Conservation (phyloP, 2,113 vertebrate species). For the Otocyon megalotis region DNA sequence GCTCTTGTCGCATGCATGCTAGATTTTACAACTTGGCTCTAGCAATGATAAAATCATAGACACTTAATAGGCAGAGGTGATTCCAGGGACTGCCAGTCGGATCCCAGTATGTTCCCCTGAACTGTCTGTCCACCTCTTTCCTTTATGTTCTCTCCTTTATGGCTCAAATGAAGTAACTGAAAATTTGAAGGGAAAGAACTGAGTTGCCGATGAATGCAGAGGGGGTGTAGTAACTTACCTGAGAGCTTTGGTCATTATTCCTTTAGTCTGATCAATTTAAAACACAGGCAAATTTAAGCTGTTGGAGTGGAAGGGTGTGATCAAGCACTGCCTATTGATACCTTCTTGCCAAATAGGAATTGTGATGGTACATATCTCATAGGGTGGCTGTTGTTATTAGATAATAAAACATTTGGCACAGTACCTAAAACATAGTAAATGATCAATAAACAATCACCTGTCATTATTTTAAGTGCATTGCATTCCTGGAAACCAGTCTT, state of each 20-base stretch:
- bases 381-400: neutral
- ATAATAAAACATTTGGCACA: neutral
- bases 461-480: neutral
- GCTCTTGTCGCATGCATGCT: neutral
- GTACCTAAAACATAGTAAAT: neutral
- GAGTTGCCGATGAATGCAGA: neutral
- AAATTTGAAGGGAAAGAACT: neutral
- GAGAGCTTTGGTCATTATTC: neutral
- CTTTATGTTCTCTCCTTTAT: neutral
- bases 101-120: neutral
- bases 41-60: neutral
- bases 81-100: neutral
- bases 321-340: neutral
- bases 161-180: neutral
- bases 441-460: neutral
- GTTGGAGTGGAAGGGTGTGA: neutral
- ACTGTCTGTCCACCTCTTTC: neutral
- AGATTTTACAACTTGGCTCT: conserved; percentile 7
- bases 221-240: neutral
- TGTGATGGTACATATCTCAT: neutral
- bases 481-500: conserved; percentile 27
- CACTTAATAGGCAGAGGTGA: neutral
- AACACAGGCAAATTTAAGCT: neutral
- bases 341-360: conserved; percentile 51
- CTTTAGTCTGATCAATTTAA: neutral